Base-by-base conservation (phyloP, 2,888 invertebrate genomes). In the Salticus scenicus region DNA sequence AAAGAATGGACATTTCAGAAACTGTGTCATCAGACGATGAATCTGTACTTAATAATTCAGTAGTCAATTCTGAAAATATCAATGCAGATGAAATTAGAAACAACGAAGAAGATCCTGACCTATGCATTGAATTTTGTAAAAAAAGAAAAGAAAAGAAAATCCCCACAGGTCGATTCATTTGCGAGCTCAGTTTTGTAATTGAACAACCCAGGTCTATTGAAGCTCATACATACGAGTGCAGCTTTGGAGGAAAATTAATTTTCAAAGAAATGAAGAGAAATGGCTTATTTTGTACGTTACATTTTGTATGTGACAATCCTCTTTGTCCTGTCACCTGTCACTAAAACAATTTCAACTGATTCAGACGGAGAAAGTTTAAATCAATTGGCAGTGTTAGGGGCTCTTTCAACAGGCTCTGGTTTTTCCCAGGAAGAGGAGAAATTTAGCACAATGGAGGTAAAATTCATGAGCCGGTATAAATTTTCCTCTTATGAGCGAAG, bases 371-470 rank as follows among this genome's bases (percentile, higher is more conserved):
- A 37, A 37, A 4, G 10, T 10, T 27, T 74, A 24, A 74, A 74
- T 41, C 0, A 74, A 14, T 37, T 74, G 4, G 17, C 76, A 14
- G 47, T 76, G n/a, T 24, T 67, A 5, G 51, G 76, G 30, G 47
- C 76, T 17, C 31, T 76, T 12, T 47, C 42, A 37, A 74, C n/a
- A 0, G 37, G 37, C 12, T 33, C 24, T 37, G 74, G 74, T 7
- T 74, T 64, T 75, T 67, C 31, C 2, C 76, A 75, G 67, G 67
- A 76, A 42, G 47, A 76, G n/a, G 27, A 73, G 17, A 76, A 76
- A 12, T 76, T 76, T 14, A 76, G 51, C 20, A 30, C 67, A 4
- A 76, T 76, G 47, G 30, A 42, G 10, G 30, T 76, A 10, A 0
- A 7, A 1, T 75, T 47, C 27, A 67, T 69, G 69, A 41, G 10